Base-by-base conservation (phyloP, 2,888 invertebrate genomes). In the Agriotes lineatus region DNA sequence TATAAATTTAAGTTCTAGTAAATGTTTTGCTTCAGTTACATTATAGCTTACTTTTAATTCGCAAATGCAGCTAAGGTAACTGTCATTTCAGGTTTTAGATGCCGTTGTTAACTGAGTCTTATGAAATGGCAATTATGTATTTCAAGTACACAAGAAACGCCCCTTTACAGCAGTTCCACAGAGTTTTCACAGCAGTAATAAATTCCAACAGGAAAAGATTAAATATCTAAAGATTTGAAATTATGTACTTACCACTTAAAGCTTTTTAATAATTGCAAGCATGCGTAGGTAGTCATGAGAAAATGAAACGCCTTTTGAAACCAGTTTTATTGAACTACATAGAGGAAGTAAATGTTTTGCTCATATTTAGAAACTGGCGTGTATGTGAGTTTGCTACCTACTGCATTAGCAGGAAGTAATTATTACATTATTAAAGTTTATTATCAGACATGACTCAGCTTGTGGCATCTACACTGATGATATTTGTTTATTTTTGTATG, bases 401-500 rank as follows among this genome's bases (percentile, higher is more conserved):
- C 10, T 62, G 12, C 39, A 61, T 48, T 62, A 67, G 42, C 39
- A 63, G 63, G 57, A 58, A 63, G 63, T 54, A 63, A 62, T 65
- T 65, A 68, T 59, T 68, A 64, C 52, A 50, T 67, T 67, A 67
- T 62, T 67, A 62, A 52, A 62, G 62, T 58, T 56, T 68, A 68
- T 68, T 58, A 63, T 63, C 58, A 63, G 42, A 42, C 18, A 68
- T 68, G 68, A 68, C 44, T 68, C 68, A 68, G 39, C 63, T 52
- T 58, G 42, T 59, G 50, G 59, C 45, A 64, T 64, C 33, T 35
- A 16, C 16, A 54, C 33, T 42, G 39, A 22, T 50, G 50, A 62
- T 59, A 39, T 59, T 68, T 68, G 45, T 66, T 66, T 66, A 62
- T 50, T 67, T 67, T 57, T 62, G 35, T 50, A 44, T 59, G 42